These are phyloP conservation scores for Etia nguti DNA, from an alignment of 2,113 vertebrate species.

Conservation along the genomic window DNA sequence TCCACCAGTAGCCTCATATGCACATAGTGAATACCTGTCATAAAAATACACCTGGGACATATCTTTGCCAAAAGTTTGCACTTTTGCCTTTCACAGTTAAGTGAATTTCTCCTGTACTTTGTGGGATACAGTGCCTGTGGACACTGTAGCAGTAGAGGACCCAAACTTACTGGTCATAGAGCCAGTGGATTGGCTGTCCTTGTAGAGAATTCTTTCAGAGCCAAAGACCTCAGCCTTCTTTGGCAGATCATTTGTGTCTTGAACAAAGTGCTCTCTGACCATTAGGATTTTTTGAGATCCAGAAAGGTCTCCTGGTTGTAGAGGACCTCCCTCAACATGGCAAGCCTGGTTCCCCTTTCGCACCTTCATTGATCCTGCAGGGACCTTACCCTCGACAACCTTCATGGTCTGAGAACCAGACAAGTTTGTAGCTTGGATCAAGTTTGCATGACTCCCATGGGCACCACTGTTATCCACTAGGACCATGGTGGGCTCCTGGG, in stretches of 20 bases:
- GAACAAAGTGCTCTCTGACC: constrained; percentile 8
- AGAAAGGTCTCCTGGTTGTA: neutral
- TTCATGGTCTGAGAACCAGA: constrained; percentile 59
- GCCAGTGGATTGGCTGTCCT: neutral
- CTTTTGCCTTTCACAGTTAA: neutral
- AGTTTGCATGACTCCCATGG: neutral
- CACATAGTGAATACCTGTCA: neutral
- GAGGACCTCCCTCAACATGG: constrained; percentile 11
- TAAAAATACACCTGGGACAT: neutral
- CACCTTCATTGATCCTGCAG: constrained; percentile 20
- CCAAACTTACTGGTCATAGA: neutral
- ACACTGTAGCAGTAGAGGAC: constrained; percentile 1
- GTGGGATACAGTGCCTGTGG: neutral
- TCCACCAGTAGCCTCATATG: neutral
- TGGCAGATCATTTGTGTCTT: neutral
- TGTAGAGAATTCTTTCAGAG: constrained; percentile 7
- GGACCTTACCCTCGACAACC: constrained; percentile 47
- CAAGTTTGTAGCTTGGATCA: constrained; percentile 33
- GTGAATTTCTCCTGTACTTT: neutral
- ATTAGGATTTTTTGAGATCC: constrained; percentile 45
- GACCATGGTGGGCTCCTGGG: neutral
- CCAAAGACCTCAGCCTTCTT: neutral
- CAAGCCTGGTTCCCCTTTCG: constrained; percentile 24
- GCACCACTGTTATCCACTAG: constrained; percentile 6
- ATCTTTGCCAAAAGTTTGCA: neutral